phyloP scores from a whole-genome alignment of 2,797 vertebrate genomes.

The Synaphobranchus kaupii region DNA sequence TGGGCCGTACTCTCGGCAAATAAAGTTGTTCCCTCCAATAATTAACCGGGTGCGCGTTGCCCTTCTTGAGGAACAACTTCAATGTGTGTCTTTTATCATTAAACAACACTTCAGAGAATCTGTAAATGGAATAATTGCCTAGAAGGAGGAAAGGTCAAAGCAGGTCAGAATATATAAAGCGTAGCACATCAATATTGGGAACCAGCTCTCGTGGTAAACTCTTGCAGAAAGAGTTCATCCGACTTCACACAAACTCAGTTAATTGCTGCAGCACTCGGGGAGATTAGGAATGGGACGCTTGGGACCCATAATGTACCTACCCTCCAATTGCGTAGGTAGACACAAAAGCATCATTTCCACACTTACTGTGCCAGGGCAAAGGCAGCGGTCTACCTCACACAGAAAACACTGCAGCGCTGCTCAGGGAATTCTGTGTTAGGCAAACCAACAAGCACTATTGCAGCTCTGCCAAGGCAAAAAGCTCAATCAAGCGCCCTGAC shows the following conservation, averaged over 20 bases:
- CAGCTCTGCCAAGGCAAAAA: too few species aligned
- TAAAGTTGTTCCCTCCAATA: not conserved
- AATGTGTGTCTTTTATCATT: not conserved
- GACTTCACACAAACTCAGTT: not conserved
- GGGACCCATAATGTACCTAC: not conserved
- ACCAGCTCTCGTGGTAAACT: not conserved
- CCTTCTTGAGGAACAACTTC: not conserved
- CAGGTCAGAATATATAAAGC: not conserved
- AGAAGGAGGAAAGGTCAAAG: not conserved
- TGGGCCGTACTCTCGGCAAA: not conserved
- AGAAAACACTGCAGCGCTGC: not conserved
- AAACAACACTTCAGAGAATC: not conserved
- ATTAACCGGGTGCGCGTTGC: not conserved
- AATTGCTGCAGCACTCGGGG: not conserved
- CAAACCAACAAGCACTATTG: not conserved
- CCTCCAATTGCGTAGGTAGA: not conserved
- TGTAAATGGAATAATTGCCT: not conserved
- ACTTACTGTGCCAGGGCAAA: not conserved
- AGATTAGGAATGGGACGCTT: not conserved
- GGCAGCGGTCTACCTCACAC: not conserved
- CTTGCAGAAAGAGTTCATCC: not conserved
- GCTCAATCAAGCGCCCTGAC: conserved; percentile 27
- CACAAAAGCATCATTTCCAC: not conserved
- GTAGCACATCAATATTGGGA: not conserved
- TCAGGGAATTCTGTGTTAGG: not conserved